Base-by-base conservation (phyloP, 2,113 vertebrate genomes). In the Chroicocephalus ridibundus region DNA sequence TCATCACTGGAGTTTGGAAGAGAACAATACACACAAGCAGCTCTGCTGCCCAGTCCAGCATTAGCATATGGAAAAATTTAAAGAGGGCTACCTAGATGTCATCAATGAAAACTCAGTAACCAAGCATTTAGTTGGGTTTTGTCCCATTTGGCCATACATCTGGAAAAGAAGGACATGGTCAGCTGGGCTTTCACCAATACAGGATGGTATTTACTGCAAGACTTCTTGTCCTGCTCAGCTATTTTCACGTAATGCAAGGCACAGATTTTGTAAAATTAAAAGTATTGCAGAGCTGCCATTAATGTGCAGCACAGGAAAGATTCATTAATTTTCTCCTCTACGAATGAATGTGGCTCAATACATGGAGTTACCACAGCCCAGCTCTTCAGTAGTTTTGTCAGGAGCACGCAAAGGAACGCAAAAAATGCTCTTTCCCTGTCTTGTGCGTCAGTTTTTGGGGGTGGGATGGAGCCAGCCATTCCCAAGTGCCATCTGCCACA, bases 381-480 rank as follows among this genome's bases (percentile, higher is more conserved):
- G 36, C 40, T 54, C 75, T 57, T 54, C 46, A 4, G 71, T 6
- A 86, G 31, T 71, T 82, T 36, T 76, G 49, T 27, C 5, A 1
- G 44, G 26, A 82, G 58, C 0, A 0, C 2, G 13, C 77, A 86
- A 77, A 44, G 47, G 31, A 38, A 57, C 0, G 2, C 69, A 49
- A 54, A 68, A 95, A 88, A 81, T 22, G 15, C 27, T 80, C 44
- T 40, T 77, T 61, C 62, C 62, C 64, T 79, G 46, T 66, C 85
- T 82, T 92, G 32, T 47, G 12, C 89, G 61, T 94, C 40, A 0
- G 29, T 40, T 74, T 40, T 78, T 51, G 77, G 75, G 82, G 76
- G 85, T 81, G 95, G 66, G 92, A 93, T 84, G 83, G 94, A 94
- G 94, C 89, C 95, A 93, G 88, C 81, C 76, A 74, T 91, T 84